These are phyloP conservation scores for Hydractinia symbiolongicarpus DNA, from an alignment of 30 jellyfish, hydroid and myxozoan genomes.

Conservation along the genomic window DNA sequence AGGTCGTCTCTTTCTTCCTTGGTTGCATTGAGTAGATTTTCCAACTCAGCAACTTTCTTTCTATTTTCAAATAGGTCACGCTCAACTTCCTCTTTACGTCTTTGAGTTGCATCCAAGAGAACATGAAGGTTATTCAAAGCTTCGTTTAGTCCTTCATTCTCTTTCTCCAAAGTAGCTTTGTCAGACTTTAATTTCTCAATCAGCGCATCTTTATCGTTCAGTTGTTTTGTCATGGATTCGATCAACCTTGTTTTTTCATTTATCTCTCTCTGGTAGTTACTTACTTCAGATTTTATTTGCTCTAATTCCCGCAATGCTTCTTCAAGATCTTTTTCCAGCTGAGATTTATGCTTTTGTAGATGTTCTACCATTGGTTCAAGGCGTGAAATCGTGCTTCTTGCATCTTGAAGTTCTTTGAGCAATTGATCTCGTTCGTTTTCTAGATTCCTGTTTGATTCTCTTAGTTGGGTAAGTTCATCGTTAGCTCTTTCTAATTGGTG, in stretches of 20 bases:
- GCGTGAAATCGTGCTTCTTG: conserved; percentile 40
- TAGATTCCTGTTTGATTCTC: not conserved
- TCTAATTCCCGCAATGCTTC: conserved; percentile 54
- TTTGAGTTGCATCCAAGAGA: conserved; percentile 62
- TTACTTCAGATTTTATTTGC: conserved; percentile 30
- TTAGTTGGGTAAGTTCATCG: conserved; percentile 66
- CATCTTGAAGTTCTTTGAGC: conserved; percentile 49
- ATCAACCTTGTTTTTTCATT: conserved; percentile 50
- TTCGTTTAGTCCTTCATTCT: conserved; percentile 59
- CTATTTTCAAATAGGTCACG: conserved; percentile 69
- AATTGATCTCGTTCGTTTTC: conserved; percentile 58
- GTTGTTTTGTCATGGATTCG: conserved; percentile 47
- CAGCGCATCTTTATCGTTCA: conserved; percentile 46
- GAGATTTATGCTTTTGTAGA: conserved; percentile 53
- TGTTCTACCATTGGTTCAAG: conserved; percentile 62
- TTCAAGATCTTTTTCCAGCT: conserved; percentile 52
- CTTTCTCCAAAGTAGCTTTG: conserved; percentile 59
- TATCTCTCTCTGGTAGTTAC: conserved; percentile 14
- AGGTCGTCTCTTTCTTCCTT: conserved; percentile 88
- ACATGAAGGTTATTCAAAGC: conserved; percentile 67
- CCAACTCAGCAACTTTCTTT: conserved; percentile 72
- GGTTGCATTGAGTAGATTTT: conserved; percentile 50
- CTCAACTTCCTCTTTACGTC: conserved; percentile 85
- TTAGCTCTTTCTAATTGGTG: conserved; percentile 45
- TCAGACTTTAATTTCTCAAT: conserved; percentile 65